Conservation (phyloP, 2,797 vertebrate genomes). For the Sylvilagus floridanus region DNA sequence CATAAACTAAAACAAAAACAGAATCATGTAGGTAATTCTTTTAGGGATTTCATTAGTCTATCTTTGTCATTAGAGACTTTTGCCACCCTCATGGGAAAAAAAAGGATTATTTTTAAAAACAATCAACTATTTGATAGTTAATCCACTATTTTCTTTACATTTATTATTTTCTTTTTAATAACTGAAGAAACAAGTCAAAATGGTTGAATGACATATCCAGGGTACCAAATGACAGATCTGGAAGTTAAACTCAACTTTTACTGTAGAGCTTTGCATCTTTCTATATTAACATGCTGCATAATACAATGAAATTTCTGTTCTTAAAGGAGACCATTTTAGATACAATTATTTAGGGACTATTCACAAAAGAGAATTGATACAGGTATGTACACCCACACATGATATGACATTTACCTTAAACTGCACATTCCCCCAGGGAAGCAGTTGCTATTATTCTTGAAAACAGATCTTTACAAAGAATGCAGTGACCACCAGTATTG, state of each 20-base stretch:
- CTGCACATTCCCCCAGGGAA: neutral
- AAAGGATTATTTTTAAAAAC: neutral
- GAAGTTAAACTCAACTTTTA: constrained; percentile 14
- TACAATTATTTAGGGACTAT: neutral
- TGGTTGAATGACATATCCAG: neutral
- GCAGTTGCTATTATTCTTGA: neutral
- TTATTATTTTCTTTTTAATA: neutral
- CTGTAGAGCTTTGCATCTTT: rapidly evolving
- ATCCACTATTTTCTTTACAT: neutral
- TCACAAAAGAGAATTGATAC: neutral
- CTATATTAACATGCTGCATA: neutral
- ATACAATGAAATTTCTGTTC: neutral
- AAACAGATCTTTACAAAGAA: constrained; percentile 22
- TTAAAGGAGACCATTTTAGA: neutral
- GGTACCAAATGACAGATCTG: neutral
- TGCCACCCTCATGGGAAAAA: neutral
- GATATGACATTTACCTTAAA: neutral
- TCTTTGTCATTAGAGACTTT: neutral
- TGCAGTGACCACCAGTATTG: neutral
- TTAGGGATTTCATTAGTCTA: neutral
- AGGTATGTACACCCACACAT: neutral
- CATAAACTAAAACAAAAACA: neutral
- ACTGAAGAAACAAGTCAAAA: neutral
- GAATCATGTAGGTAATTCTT: neutral
- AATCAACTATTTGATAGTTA: neutral